Conservation (phyloP, 2,888 invertebrate species). For the Mimachlamys varia region DNA sequence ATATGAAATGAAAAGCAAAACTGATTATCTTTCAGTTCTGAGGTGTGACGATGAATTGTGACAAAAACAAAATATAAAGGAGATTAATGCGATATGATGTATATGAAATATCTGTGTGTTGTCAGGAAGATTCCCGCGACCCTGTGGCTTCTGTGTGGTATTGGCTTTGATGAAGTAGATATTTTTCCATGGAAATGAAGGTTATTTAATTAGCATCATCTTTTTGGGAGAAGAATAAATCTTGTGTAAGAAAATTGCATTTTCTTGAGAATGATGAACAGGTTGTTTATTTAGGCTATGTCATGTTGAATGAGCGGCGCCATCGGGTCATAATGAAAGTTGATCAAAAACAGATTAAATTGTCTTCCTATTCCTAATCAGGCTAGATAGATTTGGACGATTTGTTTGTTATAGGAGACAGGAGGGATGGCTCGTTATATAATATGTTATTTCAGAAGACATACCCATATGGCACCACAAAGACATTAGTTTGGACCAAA, state of each 20-base stretch:
- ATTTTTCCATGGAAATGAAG: background rate
- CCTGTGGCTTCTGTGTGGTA: background rate
- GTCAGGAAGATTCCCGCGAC: background rate
- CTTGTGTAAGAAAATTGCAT: background rate
- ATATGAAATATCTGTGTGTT: background rate
- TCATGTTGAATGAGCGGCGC: constrained; percentile 10
- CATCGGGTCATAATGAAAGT: constrained; percentile 6
- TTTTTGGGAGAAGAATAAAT: background rate
- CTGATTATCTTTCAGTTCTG: background rate
- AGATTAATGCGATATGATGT: background rate
- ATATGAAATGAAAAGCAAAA: no score
- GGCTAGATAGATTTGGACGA: background rate
- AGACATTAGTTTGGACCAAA: background rate
- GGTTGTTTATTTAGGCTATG: constrained; percentile 1
- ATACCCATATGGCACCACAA: background rate
- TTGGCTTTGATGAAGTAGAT: background rate
- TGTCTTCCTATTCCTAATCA: background rate
- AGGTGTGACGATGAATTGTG: background rate
- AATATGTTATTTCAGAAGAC: background rate
- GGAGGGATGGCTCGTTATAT: background rate
- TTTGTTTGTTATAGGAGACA: background rate
- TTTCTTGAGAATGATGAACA: background rate
- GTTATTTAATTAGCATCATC: background rate
- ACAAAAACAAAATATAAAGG: background rate
- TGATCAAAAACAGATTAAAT: constrained; percentile 31